Conservation (phyloP, 2,797 vertebrate genomes). For the Argentina silus region DNA sequence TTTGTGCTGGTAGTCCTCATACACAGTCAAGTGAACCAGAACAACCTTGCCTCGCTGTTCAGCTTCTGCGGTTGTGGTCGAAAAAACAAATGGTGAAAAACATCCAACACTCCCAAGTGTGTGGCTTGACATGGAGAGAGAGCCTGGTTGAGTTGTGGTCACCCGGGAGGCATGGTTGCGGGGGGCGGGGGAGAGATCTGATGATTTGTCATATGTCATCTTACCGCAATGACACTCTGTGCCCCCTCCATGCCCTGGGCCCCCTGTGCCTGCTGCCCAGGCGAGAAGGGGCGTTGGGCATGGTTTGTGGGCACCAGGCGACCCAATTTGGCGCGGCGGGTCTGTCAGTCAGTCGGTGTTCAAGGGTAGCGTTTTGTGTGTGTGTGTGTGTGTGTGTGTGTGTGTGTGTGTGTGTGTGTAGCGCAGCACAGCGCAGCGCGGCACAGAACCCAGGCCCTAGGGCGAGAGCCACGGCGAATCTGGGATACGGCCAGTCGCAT, state of each 20-base stretch:
- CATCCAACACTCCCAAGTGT: too few relatives aligned
- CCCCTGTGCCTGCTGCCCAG: constrained; percentile 16
- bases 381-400: background rate
- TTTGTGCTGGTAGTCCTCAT: background rate
- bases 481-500: constrained; percentile 76
- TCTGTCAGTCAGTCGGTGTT: constrained; percentile 53
- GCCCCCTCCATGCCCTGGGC: constrained; percentile 7
- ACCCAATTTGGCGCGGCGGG: constrained; percentile 66
- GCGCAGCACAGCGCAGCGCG: constrained; percentile 2
- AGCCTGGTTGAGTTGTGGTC: background rate
- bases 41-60: background rate
- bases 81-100: too few relatives aligned
- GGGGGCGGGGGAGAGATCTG: too few relatives aligned
- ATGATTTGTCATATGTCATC: background rate
- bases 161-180: background rate
- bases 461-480: constrained; percentile 63
- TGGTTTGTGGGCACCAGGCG: constrained; percentile 30
- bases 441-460: constrained; percentile 64
- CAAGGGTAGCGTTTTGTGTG: constrained; percentile 24
- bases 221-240: background rate
- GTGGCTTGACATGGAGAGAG: too few relatives aligned
- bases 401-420: constrained; percentile 7
- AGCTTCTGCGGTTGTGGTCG: too few relatives aligned
- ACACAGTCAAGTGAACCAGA: background rate
- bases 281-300: background rate